Evolutionary conservation across 2,797 vertebrate species (phyloP).

Genomic region (Benthosema pterotum): DNA sequence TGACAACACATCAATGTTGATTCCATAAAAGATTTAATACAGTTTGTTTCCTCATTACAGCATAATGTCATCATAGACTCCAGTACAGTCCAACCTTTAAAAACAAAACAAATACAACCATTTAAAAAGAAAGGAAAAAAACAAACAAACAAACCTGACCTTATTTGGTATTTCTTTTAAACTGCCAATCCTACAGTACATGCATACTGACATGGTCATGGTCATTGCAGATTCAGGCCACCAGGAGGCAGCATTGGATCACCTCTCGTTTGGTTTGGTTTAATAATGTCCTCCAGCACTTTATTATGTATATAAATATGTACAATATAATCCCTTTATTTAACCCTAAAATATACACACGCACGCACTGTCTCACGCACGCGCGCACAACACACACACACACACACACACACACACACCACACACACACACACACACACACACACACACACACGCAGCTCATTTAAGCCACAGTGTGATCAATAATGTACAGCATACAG

Average conservation of each 20-base stretch:
- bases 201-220: conserved; percentile 17
- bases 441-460: no score
- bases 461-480: not conserved
- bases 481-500: not conserved
- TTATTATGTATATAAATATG: conserved; percentile 48
- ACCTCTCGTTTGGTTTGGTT: conserved; percentile 38
- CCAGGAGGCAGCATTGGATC: conserved; percentile 35
- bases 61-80: conserved; percentile 44
- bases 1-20: not conserved
- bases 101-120: conserved; percentile 32
- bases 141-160: not conserved
- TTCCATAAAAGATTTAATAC: conserved; percentile 59
- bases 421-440: no score
- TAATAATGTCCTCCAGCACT: conserved; percentile 15
- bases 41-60: conserved; percentile 28
- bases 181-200: conserved; percentile 30
- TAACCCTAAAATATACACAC: conserved; percentile 36
- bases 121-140: no score
- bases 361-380: no score
- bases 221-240: conserved; percentile 34
- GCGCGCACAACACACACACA: no score
- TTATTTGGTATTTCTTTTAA: conserved; percentile 36
- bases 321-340: conserved; percentile 42
- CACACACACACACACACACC: no score
- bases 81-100: conserved; percentile 53